phyloP scores from a whole-genome alignment of 2,888 invertebrate species.

The Plagodis pulveraria region DNA sequence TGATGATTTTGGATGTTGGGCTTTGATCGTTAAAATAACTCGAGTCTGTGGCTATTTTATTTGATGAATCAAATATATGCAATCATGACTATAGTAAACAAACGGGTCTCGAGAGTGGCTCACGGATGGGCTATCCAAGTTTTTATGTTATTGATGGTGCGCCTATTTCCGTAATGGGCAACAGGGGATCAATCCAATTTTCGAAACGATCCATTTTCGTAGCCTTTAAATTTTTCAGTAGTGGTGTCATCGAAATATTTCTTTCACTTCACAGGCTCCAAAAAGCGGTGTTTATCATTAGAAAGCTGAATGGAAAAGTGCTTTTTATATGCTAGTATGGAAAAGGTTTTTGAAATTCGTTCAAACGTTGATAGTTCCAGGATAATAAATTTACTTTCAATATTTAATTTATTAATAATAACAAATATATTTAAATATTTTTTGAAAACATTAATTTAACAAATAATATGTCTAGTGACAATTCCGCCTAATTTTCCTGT shows the following conservation, averaged over 20 bases:
- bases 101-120: background rate
- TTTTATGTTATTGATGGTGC: conserved; percentile 31
- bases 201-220: conserved; percentile 12
- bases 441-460: too few species aligned
- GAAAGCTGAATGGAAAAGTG: too few species aligned
- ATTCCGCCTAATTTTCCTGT: too few species aligned
- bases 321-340: too few species aligned
- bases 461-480: too few species aligned
- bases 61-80: conserved; percentile 6
- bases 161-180: conserved; percentile 32
- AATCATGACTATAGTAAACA: conserved; percentile 3
- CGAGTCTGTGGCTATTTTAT: background rate
- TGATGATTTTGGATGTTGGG: conserved; percentile 7
- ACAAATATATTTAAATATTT: too few species aligned
- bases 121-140: conserved; percentile 14
- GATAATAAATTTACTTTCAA: too few species aligned
- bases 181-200: conserved; percentile 30
- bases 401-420: too few species aligned
- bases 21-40: background rate
- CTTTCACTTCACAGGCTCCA: background rate
- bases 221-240: conserved; percentile 16
- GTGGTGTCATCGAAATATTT: conserved; percentile 14
- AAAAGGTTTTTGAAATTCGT: too few species aligned
- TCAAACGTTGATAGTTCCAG: too few species aligned
- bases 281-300: too few species aligned